A percentile compares a stretch with the other conserved stretches of the same genome.
Conservation (phyloP, 1,140 invertebrate species). For the Neodiprion lecontei region DNA sequence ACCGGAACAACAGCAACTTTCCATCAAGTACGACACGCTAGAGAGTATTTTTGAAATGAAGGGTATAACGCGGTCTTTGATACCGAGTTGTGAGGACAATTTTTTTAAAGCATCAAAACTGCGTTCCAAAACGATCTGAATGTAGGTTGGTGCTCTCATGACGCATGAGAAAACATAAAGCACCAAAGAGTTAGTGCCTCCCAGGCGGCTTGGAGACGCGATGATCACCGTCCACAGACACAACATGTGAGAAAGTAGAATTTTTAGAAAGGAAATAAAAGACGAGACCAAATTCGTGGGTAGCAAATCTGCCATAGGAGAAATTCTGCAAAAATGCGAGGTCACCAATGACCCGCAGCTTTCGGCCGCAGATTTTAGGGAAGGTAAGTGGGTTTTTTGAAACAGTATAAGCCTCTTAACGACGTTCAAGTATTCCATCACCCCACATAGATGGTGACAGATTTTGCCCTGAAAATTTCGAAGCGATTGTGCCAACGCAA, state of each 20-base stretch:
- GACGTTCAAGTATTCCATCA: background rate
- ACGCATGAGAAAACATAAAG: background rate
- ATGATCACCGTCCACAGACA: background rate
- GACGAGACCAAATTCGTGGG: background rate
- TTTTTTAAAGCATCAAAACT: background rate
- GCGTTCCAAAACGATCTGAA: background rate
- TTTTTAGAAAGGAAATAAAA: background rate
- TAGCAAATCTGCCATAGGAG: background rate
- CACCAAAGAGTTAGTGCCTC: background rate
- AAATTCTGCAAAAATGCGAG: background rate
- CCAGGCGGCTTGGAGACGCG: background rate
- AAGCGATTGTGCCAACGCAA: background rate
- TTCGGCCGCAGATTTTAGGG: background rate
- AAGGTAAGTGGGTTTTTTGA: background rate
- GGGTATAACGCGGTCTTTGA: background rate
- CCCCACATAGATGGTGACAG: background rate
- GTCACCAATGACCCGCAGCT: background rate
- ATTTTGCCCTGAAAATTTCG: background rate
- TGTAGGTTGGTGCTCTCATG: background rate
- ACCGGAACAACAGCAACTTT: background rate
- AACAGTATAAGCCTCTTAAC: background rate
- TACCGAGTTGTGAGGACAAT: background rate
- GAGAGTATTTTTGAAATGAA: background rate
- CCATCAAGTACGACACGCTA: background rate
- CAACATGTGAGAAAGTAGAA: background rate